phyloP scores from a whole-genome alignment of 2,888 invertebrate genomes.

The Chorisops tibialis region DNA sequence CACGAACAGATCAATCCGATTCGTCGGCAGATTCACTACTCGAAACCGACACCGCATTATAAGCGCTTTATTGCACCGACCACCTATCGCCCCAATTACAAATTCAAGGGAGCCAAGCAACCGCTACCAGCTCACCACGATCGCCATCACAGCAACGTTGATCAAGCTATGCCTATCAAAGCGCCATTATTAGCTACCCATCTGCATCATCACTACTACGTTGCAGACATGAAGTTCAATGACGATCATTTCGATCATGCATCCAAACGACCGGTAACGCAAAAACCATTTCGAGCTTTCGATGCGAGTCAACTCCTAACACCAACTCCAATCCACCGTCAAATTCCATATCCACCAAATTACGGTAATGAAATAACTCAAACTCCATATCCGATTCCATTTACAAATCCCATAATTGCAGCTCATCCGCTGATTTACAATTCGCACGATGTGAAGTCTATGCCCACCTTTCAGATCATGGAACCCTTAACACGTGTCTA shows the following conservation, averaged over 20 bases:
- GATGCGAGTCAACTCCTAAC: conserved; percentile 8
- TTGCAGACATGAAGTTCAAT: conserved; percentile 37
- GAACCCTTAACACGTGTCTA: background rate
- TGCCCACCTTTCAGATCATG: background rate
- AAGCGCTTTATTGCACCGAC: conserved; percentile 37
- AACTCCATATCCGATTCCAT: conserved; percentile 15
- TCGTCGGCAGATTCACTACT: background rate
- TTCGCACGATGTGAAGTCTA: background rate
- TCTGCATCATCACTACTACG: conserved; percentile 52
- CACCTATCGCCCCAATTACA: conserved; percentile 46
- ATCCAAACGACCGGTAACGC: background rate
- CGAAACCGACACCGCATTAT: background rate
- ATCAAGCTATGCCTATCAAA: background rate
- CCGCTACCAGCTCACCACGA: background rate
- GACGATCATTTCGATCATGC: background rate
- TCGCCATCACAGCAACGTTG: background rate
- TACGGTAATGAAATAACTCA: conserved; percentile 31
- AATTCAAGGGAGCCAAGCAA: conserved; percentile 39
- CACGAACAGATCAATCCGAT: conserved; percentile 36
- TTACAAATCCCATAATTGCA: conserved; percentile 36
- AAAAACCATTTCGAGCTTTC: background rate
- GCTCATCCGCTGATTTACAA: conserved; percentile 22
- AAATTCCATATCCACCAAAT: conserved; percentile 30
- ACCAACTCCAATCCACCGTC: conserved; percentile 26
- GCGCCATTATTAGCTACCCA: conserved; percentile 44